A percentile compares a stretch with the other conserved stretches of the same genome.
phyloP scores from a whole-genome alignment of 1,140 invertebrate species.

The Drosophila truncata region DNA sequence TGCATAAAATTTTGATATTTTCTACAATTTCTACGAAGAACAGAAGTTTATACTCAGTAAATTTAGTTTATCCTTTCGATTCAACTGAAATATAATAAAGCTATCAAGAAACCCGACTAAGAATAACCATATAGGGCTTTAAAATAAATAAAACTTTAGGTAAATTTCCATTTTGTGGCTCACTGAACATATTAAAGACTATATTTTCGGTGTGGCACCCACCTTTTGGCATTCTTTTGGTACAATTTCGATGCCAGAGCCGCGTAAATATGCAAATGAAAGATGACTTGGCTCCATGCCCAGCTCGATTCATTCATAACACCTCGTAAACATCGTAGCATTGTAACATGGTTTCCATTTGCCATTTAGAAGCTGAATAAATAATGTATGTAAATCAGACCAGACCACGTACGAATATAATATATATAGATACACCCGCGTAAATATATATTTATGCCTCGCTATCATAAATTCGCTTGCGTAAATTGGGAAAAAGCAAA shows the following conservation, averaged over 20 bases:
- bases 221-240: constrained; percentile 20
- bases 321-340: constrained; percentile 41
- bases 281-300: constrained; percentile 13
- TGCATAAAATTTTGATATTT: too few species aligned
- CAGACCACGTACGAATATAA: constrained; percentile 28
- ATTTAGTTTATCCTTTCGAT: too few species aligned
- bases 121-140: not conserved
- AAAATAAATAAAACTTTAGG: not conserved
- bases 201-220: constrained; percentile 12
- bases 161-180: not conserved
- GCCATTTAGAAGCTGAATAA: constrained; percentile 74
- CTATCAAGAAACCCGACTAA: not conserved
- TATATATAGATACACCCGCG: constrained; percentile 1
- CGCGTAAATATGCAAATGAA: constrained; percentile 41
- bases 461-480: constrained; percentile 37
- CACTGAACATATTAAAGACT: not conserved
- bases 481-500: constrained; percentile 39
- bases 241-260: not conserved
- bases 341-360: constrained; percentile 52
- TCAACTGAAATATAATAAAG: not conserved
- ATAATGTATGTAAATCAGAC: constrained; percentile 68
- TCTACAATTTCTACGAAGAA: too few species aligned
- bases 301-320: constrained; percentile 22
- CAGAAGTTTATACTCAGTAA: too few species aligned
- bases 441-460: constrained; percentile 3